Percentiles rank a stretch among this genome's conserved stretches.
phyloP scores from a whole-genome alignment of 2,113 vertebrate genomes.

The Ailuropoda melanoleuca region DNA sequence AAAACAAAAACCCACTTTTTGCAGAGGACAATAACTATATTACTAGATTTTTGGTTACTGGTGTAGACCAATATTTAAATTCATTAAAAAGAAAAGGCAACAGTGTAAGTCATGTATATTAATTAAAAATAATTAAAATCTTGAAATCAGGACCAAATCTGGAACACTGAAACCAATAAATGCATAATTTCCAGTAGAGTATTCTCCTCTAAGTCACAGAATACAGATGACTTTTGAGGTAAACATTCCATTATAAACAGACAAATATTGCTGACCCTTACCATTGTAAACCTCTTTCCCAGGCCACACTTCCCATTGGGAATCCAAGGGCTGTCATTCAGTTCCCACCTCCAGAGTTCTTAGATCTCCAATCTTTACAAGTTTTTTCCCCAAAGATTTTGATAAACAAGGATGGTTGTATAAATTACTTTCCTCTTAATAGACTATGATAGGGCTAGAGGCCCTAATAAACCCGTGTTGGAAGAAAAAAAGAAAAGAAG shows the following conservation, averaged over 20 bases:
- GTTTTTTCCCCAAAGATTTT: slow-evolving; percentile 13
- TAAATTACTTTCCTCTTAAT: neutral
- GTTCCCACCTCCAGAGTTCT: neutral
- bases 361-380: neutral
- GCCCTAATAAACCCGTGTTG: neutral
- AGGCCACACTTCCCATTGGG: neutral
- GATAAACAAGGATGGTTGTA: neutral
- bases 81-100: slow-evolving; percentile 54
- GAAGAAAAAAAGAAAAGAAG: neutral
- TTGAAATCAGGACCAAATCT: neutral
- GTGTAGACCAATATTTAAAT: slow-evolving; percentile 14
- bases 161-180: slow-evolving; percentile 36
- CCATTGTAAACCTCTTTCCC: neutral
- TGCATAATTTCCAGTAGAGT: neutral
- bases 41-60: neutral
- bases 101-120: neutral
- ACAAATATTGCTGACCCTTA: neutral
- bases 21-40: neutral
- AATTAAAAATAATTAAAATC: slow-evolving; percentile 57
- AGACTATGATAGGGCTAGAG: neutral
- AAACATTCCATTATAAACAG: slow-evolving; percentile 31
- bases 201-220: neutral
- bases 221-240: neutral
- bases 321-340: neutral
- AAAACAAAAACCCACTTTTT: slow-evolving; percentile 26